Base-by-base conservation (phyloP, 2,113 vertebrate species). In the Alligator mississippiensis region DNA sequence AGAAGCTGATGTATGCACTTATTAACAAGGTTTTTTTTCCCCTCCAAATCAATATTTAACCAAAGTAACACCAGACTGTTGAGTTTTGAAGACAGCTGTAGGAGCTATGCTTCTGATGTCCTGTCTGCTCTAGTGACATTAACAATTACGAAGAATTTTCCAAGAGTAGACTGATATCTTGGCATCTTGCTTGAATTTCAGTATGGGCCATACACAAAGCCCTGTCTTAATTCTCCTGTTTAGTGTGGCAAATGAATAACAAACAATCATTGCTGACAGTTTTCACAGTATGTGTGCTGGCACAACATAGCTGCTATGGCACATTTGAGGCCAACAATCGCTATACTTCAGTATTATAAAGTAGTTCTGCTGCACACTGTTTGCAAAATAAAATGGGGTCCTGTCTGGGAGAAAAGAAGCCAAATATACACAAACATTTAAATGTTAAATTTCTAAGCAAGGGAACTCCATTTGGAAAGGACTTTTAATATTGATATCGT, bases 351-450 rank as follows among this genome's bases (percentile, higher is more conserved):
- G 76, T 1, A 2, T 55, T 75, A 34, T n/a, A 77, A 92, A 92
- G 80, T 92, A 91, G 77, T 89, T 95, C 81, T 82, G 60, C 88
- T 92, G 92, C 63, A 10, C 54, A 74, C 30, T 83, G 84, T 95
- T 92, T 95, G 93, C 92, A 92, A 95, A 96, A 93, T 93, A 94
- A 85, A 84, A 95, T 27, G 74, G 93, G 82, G 66, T 74, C 86
- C 87, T 58, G 82, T 27, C 87, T 34, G 80, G 86, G 92, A 3
- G 80, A 91, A 92, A 95, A 95, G 93, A 66, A 11, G 90, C 91
- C 90, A 95, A 93, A 80, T 90, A 87, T 34, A 88, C 92, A 91
- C 92, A 94, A 93, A 94, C 90, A 92, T 91, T 95, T 92, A 88
- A 9, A 68, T 24, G 80, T 83, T 90, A 90, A 77, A 11, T 92